A percentile compares a stretch with the other conserved stretches of the same genome.
Evolutionary conservation across 2,888 invertebrate genomes (phyloP).

Genomic region (Pristionchus arcanus): DNA sequence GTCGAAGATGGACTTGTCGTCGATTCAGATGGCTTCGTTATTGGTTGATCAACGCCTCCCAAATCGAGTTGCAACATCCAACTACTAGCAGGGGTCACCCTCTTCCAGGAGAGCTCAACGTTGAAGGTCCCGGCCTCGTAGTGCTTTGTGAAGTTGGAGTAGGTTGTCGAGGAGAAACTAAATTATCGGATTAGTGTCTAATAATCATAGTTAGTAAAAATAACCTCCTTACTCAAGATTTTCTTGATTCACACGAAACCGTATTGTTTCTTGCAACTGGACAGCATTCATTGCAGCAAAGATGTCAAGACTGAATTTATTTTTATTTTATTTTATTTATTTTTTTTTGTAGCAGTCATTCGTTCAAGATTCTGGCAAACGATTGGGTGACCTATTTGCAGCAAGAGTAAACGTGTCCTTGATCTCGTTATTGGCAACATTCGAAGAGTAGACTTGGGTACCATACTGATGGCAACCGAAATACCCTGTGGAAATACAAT

Average conservation of each 20-base stretch:
- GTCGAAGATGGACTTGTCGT: too few species aligned
- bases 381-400: neutral
- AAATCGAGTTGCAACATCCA: too few species aligned
- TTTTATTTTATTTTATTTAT: too few species aligned
- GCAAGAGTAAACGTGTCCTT: neutral
- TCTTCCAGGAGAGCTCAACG: neutral
- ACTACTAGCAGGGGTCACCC: too few species aligned
- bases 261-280: neutral
- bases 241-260: neutral
- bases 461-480: neutral
- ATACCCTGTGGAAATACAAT: too few species aligned
- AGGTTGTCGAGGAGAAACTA: neutral
- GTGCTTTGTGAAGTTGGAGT: neutral
- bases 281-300: neutral
- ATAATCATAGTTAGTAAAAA: neutral
- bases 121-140: neutral
- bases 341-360: too few species aligned
- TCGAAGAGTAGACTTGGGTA: neutral
- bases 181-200: neutral
- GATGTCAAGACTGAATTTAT: neutral
- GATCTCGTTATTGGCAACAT: neutral
- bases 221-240: neutral
- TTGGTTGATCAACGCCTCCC: too few species aligned
- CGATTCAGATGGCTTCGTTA: too few species aligned
- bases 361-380: neutral